Evolutionary conservation across 1,140 invertebrate species (phyloP).

Genomic region (Drosophila miranda): DNA sequence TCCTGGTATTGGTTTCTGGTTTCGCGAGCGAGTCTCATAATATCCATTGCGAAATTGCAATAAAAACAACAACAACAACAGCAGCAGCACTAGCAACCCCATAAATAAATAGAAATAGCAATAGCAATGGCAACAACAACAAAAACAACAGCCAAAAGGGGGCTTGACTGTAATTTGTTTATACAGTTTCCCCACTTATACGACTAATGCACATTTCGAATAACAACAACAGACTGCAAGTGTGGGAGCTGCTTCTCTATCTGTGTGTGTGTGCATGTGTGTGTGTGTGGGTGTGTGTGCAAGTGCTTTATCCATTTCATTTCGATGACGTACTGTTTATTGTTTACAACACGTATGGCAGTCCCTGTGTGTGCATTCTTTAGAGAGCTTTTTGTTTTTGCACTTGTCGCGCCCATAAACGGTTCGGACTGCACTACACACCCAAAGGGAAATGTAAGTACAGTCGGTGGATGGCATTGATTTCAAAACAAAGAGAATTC

Average conservation of each 20-base stretch:
- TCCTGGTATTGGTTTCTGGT: slow-evolving; percentile 17
- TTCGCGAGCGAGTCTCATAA: slow-evolving; percentile 13
- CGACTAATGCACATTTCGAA: slow-evolving; percentile 47
- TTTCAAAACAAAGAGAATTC: no score
- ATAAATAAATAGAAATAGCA: slow-evolving; percentile 10
- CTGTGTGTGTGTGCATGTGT: slow-evolving; percentile 1
- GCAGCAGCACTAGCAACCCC: slow-evolving; percentile 22
- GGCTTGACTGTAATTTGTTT: slow-evolving; percentile 73
- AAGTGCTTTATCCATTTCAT: slow-evolving; percentile 23
- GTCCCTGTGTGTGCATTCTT: slow-evolving; percentile 12
- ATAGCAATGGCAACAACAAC: slow-evolving; percentile 1
- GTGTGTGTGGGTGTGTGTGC: slow-evolving; percentile 23
- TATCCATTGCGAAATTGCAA: slow-evolving; percentile 30
- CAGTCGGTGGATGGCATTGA: no score
- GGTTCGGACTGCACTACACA: background rate
- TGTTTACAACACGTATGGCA: slow-evolving; percentile 52
- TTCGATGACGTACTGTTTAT: slow-evolving; percentile 55
- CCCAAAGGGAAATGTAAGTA: slow-evolving; percentile 23
- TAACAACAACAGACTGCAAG: slow-evolving; percentile 20
- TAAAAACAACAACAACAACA: slow-evolving; percentile 1
- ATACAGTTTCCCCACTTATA: slow-evolving; percentile 39
- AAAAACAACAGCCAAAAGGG: slow-evolving; percentile 30
- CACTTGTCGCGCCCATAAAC: slow-evolving; percentile 19
- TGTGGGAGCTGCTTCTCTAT: background rate
- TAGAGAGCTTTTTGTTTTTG: slow-evolving; percentile 21